Evolutionary conservation across 1,140 invertebrate genomes (phyloP), one percentile per base, ranked within the genome.

Genomic region (Sarcophaga peregrina): DNA sequence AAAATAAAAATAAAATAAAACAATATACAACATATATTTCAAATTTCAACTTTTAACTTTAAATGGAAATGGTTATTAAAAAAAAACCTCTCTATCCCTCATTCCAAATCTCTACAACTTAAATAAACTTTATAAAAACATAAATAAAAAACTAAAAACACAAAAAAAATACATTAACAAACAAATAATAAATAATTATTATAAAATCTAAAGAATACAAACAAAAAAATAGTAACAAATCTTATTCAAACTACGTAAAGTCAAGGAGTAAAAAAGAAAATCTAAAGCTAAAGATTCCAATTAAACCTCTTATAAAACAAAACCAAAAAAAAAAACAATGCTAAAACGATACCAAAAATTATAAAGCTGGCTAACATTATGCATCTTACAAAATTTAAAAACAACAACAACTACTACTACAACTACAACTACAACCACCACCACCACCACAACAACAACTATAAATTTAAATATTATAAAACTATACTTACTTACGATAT

Each of bases 181-280:
- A 75, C 6, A 75, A 81, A 68, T 81, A 72, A 81, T 25, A 48
- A 45, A n/a, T n/a, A 50, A 81, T 58, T 81, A 58, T 81, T 81
- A 58, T 54, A 58, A 17, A 17, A 15, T 78, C 48, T 47, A 47
- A 78, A 50, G 37, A 47, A 46, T 10, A 76, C 8, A 76, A 17
- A 76, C 17, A 15, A 45, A 46, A 52, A 50, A 50, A 78, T 78
- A 78, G 47, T 78, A 78, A 78, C 47, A 50, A 78, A 48, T 17
- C n/a, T 20, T 20, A 25, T 17, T 20, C 4, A 46, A 47, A 76
- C 74, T 47, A 76, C 8, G 74, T 17, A 25, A 25, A 76, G 47
- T 9, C 6, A 72, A 72, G 13, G 4, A 1, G 17, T 72, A 72
- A 25, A 25, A 17, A 25, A 78, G 8, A 46, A 78, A 78, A 78